Evolutionary conservation across 1,140 invertebrate genomes (phyloP), one percentile per base, ranked within the genome.

Genomic region (Mamestra configurata): DNA sequence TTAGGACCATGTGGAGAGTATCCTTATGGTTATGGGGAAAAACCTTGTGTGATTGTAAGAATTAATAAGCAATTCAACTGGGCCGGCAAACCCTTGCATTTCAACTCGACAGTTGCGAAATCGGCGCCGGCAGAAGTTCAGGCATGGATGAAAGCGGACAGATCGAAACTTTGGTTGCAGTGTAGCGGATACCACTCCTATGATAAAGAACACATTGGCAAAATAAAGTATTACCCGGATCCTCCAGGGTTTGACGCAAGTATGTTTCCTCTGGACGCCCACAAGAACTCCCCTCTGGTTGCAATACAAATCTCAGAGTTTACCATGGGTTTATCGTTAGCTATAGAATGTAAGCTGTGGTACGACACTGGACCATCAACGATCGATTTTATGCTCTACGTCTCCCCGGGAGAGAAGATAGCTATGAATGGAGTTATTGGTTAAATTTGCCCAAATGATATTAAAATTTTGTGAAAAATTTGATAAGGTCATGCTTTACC

Each of bases 181-280:
- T 94, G 93, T 57, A 72, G 80, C 15, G 93, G 93, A 1, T 86
- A 84, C 15, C 86, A 90, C 82, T 75, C 87, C 1, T 91, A 91
- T 59, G 92, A 93, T 79, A 92, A 88, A 40, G 92, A 93, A 31
- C 93, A 94, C 79, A 83, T 94, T 57, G 89, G 90, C 0, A 86
- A 27, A 3, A 87, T 94, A 59, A 83, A 78, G 7, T 94, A 94
- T 49, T 89, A 87, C 70, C 93, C 93, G 0, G 76, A 93, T 82
- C 93, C 93, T 6, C 93, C 93, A 18, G 93, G 93, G 10, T 88
- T 92, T 79, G 91, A 92, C 77, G 84, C 90, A 6, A 68, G 43
- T 6, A 20, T 84, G 4, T 94, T 88, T 76, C 90, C 92, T 4
- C 59, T 92, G 35, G 79, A 83, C 31, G 82, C 86, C 72, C 27